phyloP scores from a whole-genome alignment of 2,797 vertebrate genomes.

The Capromys pilorides region DNA sequence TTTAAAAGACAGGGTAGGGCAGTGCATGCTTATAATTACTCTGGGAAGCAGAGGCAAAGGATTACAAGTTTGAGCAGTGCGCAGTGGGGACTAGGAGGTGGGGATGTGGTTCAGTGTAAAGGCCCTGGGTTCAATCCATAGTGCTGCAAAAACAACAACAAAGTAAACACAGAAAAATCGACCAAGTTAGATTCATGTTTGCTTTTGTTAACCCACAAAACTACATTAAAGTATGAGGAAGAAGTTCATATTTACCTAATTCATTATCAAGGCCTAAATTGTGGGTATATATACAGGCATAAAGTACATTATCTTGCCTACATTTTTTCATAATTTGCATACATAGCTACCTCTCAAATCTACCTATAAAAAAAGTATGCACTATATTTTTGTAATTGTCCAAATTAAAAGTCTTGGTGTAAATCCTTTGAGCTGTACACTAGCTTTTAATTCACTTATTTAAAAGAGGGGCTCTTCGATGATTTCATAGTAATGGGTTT shows the following conservation, averaged over 20 bases:
- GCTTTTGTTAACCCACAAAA: not conserved
- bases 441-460: conserved; percentile 21
- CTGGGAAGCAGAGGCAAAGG: not conserved
- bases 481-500: conserved; percentile 5
- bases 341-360: not conserved
- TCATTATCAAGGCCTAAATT: conserved; percentile 32
- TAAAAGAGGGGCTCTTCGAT: not conserved
- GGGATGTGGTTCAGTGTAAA: not conserved
- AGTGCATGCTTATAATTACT: not conserved
- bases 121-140: not conserved
- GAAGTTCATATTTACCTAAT: conserved; percentile 1
- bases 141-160: not conserved
- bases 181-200: not conserved
- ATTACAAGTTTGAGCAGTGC: not conserved
- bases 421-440: not conserved
- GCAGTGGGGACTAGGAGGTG: not conserved
- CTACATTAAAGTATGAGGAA: not conserved
- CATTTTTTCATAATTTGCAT: not conserved
- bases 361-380: conserved; percentile 11
- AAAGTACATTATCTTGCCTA: conserved; percentile 7
- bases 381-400: conserved; percentile 25
- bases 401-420: not conserved
- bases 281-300: not conserved
- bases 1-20: conserved; percentile 5
- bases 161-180: not conserved